These are phyloP conservation scores for Calonectris borealis DNA, from an alignment of 2,113 vertebrate genomes.

Conservation along the genomic window DNA sequence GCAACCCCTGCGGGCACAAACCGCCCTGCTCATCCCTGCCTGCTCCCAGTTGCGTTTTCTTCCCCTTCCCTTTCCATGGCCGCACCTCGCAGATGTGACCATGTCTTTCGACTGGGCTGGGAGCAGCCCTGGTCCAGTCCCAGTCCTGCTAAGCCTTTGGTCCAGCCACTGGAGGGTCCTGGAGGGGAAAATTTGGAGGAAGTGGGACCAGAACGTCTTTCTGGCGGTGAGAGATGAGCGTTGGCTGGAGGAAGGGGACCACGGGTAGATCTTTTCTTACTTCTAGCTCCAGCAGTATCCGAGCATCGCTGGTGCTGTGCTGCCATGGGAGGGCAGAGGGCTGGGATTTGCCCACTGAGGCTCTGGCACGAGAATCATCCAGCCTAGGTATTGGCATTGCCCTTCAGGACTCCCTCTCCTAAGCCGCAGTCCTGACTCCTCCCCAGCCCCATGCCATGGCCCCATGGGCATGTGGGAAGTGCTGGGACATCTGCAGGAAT, in stretches of 20 bases:
- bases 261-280: background rate
- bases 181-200: background rate
- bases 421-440: background rate
- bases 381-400: background rate
- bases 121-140: background rate
- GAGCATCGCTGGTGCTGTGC: background rate
- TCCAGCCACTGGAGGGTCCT: background rate
- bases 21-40: background rate
- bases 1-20: background rate
- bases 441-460: background rate
- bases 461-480: background rate
- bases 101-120: background rate
- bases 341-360: background rate
- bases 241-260: background rate
- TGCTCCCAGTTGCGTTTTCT: background rate
- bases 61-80: background rate
- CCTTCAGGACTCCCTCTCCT: background rate
- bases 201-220: background rate
- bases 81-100: fast-evolving
- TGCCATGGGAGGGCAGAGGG: background rate
- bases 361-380: background rate
- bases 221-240: background rate
- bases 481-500: background rate
- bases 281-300: background rate
- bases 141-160: background rate